phyloP scores from a whole-genome alignment of 1,140 invertebrate genomes.

The Agraylea sexmaculata region DNA sequence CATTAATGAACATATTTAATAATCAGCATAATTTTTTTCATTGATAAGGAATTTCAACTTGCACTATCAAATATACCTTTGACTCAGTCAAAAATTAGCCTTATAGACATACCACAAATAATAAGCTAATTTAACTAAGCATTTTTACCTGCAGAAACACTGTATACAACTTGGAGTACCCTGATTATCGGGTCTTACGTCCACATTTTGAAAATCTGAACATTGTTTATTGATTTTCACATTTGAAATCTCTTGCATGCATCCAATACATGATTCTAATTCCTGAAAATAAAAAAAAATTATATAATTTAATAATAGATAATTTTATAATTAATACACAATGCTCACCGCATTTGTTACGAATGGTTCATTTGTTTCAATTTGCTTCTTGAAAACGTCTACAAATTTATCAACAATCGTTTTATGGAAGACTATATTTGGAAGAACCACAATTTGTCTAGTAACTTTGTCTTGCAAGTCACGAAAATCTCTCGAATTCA shows the following conservation, averaged over 20 bases:
- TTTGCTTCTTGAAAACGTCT: slow-evolving; percentile 66
- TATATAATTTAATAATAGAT: slow-evolving; percentile 10
- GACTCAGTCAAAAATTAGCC: neutral
- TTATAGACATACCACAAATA: slow-evolving; percentile 4
- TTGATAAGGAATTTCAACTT: too few relatives aligned
- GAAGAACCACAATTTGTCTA: slow-evolving; percentile 59
- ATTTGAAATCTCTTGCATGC: slow-evolving; percentile 67
- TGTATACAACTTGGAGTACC: slow-evolving; percentile 37
- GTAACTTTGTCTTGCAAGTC: slow-evolving; percentile 66
- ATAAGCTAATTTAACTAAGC: slow-evolving; percentile 15
- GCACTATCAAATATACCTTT: neutral
- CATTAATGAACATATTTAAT: too few relatives aligned
- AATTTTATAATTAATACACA: slow-evolving; percentile 14
- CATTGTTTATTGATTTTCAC: slow-evolving; percentile 64
- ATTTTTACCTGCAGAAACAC: slow-evolving; percentile 42
- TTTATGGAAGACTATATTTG: slow-evolving; percentile 67
- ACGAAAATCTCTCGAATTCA: slow-evolving; percentile 67
- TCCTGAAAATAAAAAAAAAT: slow-evolving; percentile 41
- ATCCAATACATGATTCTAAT: slow-evolving; percentile 74
- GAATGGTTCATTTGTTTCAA: slow-evolving; percentile 59
- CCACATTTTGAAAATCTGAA: slow-evolving; percentile 37
- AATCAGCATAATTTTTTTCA: too few relatives aligned
- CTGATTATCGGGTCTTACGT: slow-evolving; percentile 24
- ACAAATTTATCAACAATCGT: slow-evolving; percentile 73
- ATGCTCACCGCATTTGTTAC: slow-evolving; percentile 49